These are phyloP conservation scores for Sphinx pinastri DNA, from an alignment of 2,888 invertebrate species.

Conservation along the genomic window DNA sequence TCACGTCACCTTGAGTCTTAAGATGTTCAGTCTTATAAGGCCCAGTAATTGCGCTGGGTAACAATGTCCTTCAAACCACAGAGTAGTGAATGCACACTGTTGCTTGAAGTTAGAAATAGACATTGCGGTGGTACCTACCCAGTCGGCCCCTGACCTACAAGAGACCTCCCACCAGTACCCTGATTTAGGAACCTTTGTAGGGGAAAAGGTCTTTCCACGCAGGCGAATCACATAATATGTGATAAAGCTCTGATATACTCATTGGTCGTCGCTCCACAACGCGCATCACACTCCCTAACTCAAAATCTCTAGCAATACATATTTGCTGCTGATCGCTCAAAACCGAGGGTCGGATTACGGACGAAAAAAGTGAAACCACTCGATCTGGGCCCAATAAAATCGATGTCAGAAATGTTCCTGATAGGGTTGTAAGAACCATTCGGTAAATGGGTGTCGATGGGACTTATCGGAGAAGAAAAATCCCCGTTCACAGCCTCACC, in stretches of 20 bases:
- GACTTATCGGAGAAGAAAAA: conserved; percentile 19
- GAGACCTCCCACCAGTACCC: too few species aligned
- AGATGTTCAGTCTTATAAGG: too few species aligned
- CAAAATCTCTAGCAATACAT: conserved; percentile 15
- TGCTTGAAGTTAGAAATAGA: too few species aligned
- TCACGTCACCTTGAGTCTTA: too few species aligned
- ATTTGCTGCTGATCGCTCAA: conserved; percentile 6
- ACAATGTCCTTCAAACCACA: too few species aligned
- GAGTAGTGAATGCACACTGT: too few species aligned
- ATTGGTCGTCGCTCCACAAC: neutral
- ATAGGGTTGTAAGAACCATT: conserved; percentile 27
- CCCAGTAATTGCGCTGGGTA: too few species aligned
- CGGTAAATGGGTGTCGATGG: conserved; percentile 24
- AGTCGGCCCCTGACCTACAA: too few species aligned
- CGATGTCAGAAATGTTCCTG: conserved; percentile 25
- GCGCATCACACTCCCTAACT: neutral
- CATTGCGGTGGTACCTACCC: too few species aligned
- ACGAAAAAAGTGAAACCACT: conserved; percentile 18
- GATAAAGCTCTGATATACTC: neutral
- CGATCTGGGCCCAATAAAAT: conserved; percentile 27
- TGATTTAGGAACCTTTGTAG: too few species aligned
- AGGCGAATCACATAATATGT: too few species aligned
- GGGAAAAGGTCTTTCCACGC: too few species aligned
- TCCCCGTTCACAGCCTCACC: conserved; percentile 3
- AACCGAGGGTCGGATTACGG: conserved; percentile 18